phyloP scores from a whole-genome alignment of 1,140 invertebrate genomes.

The Daktulosphaira vitifoliae region DNA sequence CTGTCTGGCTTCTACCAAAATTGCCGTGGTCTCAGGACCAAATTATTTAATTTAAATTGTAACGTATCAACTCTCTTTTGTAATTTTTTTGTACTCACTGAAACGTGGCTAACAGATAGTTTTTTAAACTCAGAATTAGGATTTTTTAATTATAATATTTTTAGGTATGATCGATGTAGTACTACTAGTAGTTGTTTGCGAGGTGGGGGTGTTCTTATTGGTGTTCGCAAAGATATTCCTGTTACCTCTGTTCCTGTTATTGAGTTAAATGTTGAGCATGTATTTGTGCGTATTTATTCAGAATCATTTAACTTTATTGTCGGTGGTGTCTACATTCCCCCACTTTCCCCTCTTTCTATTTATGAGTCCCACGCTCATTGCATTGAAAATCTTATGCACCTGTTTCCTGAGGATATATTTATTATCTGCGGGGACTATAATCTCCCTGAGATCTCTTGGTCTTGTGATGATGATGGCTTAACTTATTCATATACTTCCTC shows the following conservation, averaged over 20 bases:
- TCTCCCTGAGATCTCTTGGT: neutral
- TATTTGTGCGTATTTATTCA: no score
- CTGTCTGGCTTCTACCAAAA: no score
- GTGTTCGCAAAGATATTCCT: neutral
- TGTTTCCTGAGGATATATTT: neutral
- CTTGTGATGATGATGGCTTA: neutral
- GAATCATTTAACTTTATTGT: no score
- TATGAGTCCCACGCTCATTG: no score
- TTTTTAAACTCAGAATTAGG: neutral
- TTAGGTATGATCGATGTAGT: neutral
- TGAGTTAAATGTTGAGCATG: no score
- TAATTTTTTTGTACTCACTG: no score
- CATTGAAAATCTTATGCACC: no score
- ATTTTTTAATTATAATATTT: slow-evolving; percentile 1
- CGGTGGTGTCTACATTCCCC: no score
- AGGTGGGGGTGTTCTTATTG: neutral
- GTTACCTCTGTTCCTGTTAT: neutral
- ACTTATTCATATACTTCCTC: neutral
- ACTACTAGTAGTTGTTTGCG: neutral
- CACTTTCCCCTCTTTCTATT: no score
- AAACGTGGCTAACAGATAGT: neutral
- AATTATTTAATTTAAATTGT: no score
- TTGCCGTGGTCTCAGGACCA: no score
- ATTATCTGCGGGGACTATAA: neutral
- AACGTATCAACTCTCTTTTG: no score